Evolutionary conservation across 2,113 vertebrate species (phyloP).

Genomic region (Nothobranchius kuhntae): DNA sequence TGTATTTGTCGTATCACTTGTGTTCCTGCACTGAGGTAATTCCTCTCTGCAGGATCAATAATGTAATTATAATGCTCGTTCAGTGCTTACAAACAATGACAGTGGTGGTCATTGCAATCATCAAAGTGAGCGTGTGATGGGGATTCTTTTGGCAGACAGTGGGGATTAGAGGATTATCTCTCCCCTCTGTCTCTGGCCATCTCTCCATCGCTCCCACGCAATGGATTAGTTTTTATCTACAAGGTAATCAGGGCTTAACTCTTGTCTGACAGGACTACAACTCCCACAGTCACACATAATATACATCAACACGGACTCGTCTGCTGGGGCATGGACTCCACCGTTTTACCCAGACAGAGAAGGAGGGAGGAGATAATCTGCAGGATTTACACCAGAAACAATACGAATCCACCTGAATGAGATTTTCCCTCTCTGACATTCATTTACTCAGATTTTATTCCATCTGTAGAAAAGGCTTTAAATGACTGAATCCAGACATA

Average conservation of each 20-base stretch:
- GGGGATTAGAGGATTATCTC: conserved; percentile 51
- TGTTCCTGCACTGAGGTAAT: conserved; percentile 21
- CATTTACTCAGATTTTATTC: not conserved
- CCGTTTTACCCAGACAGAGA: conserved; percentile 17
- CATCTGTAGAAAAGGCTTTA: too few species aligned
- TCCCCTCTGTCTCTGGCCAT: conserved; percentile 30
- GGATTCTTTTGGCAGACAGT: conserved; percentile 42
- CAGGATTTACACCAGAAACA: conserved; percentile 2
- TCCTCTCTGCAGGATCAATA: conserved; percentile 35
- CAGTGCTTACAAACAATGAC: conserved; percentile 27
- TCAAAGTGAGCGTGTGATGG: conserved; percentile 20
- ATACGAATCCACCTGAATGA: conserved; percentile 14
- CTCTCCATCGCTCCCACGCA: conserved; percentile 21
- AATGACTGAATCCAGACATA: too few species aligned
- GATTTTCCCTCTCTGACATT: conserved; percentile 5
- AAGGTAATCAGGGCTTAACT: conserved; percentile 49
- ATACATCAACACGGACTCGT: conserved; percentile 7
- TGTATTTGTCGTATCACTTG: not conserved
- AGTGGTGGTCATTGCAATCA: conserved; percentile 13
- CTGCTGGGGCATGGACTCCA: conserved; percentile 12
- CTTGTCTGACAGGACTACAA: conserved; percentile 51
- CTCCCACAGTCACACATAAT: conserved; percentile 35
- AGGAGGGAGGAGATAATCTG: conserved; percentile 15
- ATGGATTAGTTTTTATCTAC: conserved; percentile 60
- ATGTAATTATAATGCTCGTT: conserved; percentile 25